Evolutionary conservation across 2,797 vertebrate genomes (phyloP).

Genomic region (Phataginus tricuspis): DNA sequence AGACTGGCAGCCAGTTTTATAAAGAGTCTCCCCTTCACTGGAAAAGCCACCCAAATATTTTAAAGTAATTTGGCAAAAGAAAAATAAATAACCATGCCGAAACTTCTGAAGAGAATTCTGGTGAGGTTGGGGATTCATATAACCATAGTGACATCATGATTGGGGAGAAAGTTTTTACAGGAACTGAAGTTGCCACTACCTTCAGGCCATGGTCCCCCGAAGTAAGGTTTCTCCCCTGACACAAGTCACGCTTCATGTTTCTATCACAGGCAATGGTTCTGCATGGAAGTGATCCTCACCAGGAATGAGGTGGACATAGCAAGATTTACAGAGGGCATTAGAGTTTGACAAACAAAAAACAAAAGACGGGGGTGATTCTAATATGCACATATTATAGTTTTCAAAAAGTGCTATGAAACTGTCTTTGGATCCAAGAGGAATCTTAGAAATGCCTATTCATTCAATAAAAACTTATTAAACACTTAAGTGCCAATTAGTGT

Average conservation of each 20-base stretch:
- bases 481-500: background rate
- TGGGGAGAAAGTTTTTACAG: background rate
- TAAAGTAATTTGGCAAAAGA: background rate
- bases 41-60: conserved; percentile 29
- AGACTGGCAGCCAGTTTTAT: background rate
- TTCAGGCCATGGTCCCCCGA: background rate
- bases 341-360: background rate
- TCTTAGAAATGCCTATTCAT: conserved; percentile 23
- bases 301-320: background rate
- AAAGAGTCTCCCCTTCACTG: background rate
- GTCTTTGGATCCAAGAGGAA: background rate
- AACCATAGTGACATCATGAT: background rate
- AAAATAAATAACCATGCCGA: background rate
- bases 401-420: background rate
- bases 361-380: background rate
- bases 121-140: background rate
- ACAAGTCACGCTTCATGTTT: background rate
- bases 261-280: background rate
- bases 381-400: background rate
- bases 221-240: background rate
- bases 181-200: background rate
- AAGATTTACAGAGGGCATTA: background rate
- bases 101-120: background rate
- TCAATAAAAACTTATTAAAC: conserved; percentile 38
- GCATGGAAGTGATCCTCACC: background rate